A percentile compares a stretch with the other conserved stretches of the same genome.
phyloP scores from a whole-genome alignment of 1,140 invertebrate species.

The Lithobius niger region DNA sequence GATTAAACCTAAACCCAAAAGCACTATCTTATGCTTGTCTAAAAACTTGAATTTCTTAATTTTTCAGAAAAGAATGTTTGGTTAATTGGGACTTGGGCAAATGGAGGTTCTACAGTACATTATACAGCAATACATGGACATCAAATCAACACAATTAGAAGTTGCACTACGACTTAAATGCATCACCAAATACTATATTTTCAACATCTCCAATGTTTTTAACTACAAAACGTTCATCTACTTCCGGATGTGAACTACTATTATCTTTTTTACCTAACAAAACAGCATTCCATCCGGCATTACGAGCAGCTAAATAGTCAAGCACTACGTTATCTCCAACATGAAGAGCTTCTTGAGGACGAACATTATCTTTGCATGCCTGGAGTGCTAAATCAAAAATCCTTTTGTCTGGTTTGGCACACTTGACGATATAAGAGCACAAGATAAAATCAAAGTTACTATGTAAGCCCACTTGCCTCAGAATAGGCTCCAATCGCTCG shows the following conservation, averaged over 20 bases:
- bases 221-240: not conserved
- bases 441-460: slow-evolving; percentile 65
- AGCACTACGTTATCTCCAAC: slow-evolving; percentile 59
- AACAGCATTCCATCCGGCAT: slow-evolving; percentile 58
- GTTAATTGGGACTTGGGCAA: too few species aligned
- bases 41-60: too few species aligned
- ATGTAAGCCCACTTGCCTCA: slow-evolving; percentile 45
- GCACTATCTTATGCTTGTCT: too few species aligned
- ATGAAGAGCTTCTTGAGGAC: slow-evolving; percentile 53
- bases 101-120: too few species aligned
- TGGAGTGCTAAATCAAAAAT: slow-evolving; percentile 59
- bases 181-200: too few species aligned
- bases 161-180: too few species aligned
- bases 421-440: slow-evolving; percentile 54
- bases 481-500: slow-evolving; percentile 51
- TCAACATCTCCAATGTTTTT: not conserved
- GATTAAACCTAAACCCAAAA: too few species aligned
- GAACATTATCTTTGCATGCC: slow-evolving; percentile 23
- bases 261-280: slow-evolving; percentile 30
- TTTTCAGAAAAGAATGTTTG: too few species aligned
- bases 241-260: not conserved
- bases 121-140: too few species aligned
- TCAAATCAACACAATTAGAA: too few species aligned
- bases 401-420: slow-evolving; percentile 53
- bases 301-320: slow-evolving; percentile 61